Conservation (phyloP, 2,797 vertebrate genomes). For the Scomberomorus guttatus region DNA sequence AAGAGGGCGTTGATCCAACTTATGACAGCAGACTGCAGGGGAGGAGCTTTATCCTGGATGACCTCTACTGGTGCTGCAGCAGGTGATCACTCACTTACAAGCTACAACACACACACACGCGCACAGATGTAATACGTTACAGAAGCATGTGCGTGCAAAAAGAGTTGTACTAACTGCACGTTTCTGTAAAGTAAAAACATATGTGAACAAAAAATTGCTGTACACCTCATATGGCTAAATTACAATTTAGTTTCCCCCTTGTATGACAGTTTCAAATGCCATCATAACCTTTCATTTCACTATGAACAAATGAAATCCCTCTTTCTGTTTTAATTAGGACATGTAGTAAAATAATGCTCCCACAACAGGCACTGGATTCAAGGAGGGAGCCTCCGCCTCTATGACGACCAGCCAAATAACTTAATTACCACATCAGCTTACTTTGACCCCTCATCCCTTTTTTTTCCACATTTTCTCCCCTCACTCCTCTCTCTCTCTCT, state of each 20-base stretch:
- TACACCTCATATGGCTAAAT: neutral
- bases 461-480: constrained; percentile 2
- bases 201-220: neutral
- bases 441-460: constrained; percentile 23
- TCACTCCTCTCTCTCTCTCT: neutral
- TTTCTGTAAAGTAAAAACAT: neutral
- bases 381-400: neutral
- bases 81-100: constrained; percentile 63
- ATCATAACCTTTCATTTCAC: neutral
- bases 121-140: neutral
- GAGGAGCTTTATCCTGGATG: constrained; percentile 63
- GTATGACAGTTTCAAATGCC: neutral
- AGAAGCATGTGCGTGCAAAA: neutral
- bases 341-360: neutral
- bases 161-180: neutral
- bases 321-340: neutral
- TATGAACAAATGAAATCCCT: neutral
- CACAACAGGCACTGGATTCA: neutral
- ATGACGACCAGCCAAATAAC: neutral
- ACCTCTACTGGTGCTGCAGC: constrained; percentile 75
- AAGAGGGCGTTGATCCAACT: constrained; percentile 57
- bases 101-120: constrained; percentile 2
- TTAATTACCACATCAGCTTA: constrained; percentile 13
- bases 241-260: neutral
- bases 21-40: constrained; percentile 73